A percentile compares a stretch with the other conserved stretches of the same genome.
These are phyloP conservation scores for Parambassis ranga DNA, from an alignment of 2,797 vertebrate genomes.

Conservation along the genomic window DNA sequence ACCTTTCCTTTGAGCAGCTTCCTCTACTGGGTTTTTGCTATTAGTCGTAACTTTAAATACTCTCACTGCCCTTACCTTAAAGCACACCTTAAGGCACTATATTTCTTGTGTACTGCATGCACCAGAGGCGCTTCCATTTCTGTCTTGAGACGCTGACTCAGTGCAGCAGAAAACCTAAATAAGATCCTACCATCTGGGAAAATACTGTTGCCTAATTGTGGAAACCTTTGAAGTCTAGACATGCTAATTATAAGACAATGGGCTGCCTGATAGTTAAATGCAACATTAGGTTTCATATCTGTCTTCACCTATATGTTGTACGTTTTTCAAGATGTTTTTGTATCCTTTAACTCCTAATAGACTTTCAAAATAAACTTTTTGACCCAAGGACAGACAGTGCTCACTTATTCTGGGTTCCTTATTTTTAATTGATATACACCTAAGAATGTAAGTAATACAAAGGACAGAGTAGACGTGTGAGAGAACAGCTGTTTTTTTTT, in stretches of 20 bases:
- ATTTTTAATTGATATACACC: too few species aligned
- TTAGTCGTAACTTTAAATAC: neutral
- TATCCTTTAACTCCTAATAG: neutral
- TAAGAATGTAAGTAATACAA: too few species aligned
- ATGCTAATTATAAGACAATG: neutral
- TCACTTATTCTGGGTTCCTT: too few species aligned
- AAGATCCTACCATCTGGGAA: neutral
- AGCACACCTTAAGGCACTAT: neutral
- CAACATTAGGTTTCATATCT: neutral
- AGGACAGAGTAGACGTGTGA: slow-evolving; percentile 18
- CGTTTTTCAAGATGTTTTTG: neutral
- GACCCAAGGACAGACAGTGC: neutral
- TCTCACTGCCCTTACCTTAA: slow-evolving; percentile 12
- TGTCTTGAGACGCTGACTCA: slow-evolving; percentile 37
- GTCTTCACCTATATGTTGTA: too few species aligned
- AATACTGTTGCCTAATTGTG: slow-evolving; percentile 3
- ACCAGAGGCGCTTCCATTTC: slow-evolving; percentile 4
- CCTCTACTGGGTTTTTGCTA: slow-evolving; percentile 13
- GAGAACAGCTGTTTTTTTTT: slow-evolving; percentile 54
- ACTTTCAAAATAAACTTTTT: neutral
- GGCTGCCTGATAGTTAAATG: slow-evolving; percentile 1
- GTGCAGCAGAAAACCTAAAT: slow-evolving; percentile 14
- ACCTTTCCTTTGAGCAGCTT: slow-evolving; percentile 12
- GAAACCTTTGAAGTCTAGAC: slow-evolving; percentile 19
- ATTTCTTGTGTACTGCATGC: neutral